Percentiles rank a stretch among this genome's conserved stretches.
phyloP scores from a whole-genome alignment of 2,797 vertebrate species.

The Chelon auratus region DNA sequence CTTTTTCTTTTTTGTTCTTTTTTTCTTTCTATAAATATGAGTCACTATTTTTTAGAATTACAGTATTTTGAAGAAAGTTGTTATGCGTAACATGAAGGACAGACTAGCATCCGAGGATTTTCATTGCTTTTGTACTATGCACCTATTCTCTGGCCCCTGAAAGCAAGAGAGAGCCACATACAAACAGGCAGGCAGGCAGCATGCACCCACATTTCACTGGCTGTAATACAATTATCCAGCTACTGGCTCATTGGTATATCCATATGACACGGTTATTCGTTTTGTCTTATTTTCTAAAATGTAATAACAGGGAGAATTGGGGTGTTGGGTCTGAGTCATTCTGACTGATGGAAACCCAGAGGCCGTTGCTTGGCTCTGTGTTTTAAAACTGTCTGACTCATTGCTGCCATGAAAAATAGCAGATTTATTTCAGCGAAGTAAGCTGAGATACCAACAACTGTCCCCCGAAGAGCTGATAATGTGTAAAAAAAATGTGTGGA shows the following conservation, averaged over 20 bases:
- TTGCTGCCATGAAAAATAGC: constrained; percentile 28
- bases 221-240: constrained; percentile 53
- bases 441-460: constrained; percentile 1
- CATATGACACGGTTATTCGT: constrained; percentile 60
- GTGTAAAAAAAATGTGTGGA: background rate
- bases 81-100: constrained; percentile 5
- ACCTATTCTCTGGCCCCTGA: constrained; percentile 27
- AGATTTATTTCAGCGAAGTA: constrained; percentile 24
- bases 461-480: background rate
- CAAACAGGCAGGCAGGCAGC: constrained; percentile 10
- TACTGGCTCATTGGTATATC: constrained; percentile 49
- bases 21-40: background rate
- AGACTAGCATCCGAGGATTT: constrained; percentile 35
- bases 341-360: constrained; percentile 48
- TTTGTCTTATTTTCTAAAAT: constrained; percentile 61
- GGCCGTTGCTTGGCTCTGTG: constrained; percentile 20
- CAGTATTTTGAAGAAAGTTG: constrained; percentile 5
- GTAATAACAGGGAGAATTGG: constrained; percentile 46
- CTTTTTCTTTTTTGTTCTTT: background rate
- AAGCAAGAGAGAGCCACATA: constrained; percentile 9
- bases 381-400: constrained; percentile 45
- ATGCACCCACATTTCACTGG: constrained; percentile 31
- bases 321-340: constrained; percentile 57
- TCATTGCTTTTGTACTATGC: constrained; percentile 26
- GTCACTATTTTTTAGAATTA: background rate